These are phyloP conservation scores for Amniataba percoides DNA, from an alignment of 2,797 vertebrate species.

Conservation along the genomic window DNA sequence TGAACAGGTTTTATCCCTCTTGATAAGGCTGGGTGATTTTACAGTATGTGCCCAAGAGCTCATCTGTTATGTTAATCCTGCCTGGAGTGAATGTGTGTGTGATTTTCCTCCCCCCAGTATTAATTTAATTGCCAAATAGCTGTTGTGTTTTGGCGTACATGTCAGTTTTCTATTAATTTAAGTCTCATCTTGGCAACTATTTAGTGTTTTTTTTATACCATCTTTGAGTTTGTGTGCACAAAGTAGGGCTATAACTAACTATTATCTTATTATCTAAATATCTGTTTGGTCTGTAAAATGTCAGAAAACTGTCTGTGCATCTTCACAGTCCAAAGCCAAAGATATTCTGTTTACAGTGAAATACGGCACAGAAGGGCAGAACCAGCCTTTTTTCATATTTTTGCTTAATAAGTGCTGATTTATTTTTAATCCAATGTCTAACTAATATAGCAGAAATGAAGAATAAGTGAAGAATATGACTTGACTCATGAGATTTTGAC, in stretches of 20 bases:
- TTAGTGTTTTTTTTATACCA: neutral
- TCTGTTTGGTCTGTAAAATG: too few species aligned
- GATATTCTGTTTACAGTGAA: neutral
- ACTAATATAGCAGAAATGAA: neutral
- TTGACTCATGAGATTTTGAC: too few species aligned
- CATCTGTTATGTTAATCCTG: slow-evolving; percentile 7
- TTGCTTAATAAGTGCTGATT: neutral
- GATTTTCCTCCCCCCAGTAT: neutral
- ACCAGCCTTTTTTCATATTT: neutral
- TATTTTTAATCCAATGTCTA: neutral
- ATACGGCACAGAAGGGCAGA: neutral
- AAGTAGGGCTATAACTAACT: neutral
- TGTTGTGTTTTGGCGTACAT: neutral
- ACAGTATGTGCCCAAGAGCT: neutral
- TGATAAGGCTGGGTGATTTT: neutral
- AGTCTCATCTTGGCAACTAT: neutral
- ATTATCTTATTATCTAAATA: too few species aligned
- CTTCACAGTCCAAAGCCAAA: neutral
- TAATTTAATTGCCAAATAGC: neutral
- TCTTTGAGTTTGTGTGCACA: neutral
- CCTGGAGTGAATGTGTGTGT: neutral
- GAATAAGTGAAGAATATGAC: too few species aligned
- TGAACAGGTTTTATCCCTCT: slow-evolving; percentile 6
- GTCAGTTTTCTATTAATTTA: neutral
- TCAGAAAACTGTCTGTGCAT: too few species aligned